Conservation (phyloP, 92 coral and sea anemone species). For the Virgularia gustaviana region DNA sequence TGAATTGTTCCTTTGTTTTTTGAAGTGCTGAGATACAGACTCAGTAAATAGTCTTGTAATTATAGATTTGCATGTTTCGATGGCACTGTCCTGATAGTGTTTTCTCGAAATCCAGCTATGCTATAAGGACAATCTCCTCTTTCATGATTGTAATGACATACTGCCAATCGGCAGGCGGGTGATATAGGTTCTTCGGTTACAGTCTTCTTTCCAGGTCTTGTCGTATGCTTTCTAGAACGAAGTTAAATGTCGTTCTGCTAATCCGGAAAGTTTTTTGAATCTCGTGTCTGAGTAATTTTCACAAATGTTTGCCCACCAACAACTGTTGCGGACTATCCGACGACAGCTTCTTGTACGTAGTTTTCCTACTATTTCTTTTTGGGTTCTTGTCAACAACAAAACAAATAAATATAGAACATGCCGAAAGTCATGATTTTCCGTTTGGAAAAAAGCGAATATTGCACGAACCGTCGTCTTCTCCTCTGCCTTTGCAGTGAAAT, state of each 20-base stretch:
- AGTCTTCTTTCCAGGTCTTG: slow-evolving; percentile 20
- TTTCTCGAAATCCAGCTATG: slow-evolving; percentile 36
- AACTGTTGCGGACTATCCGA: slow-evolving; percentile 30
- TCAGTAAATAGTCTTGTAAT: slow-evolving; percentile 23
- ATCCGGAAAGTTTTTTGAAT: slow-evolving; percentile 55
- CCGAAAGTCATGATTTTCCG: not conserved
- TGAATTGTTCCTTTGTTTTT: slow-evolving; percentile 25
- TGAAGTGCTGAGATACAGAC: slow-evolving; percentile 26
- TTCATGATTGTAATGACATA: slow-evolving; percentile 23
- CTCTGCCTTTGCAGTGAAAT: not conserved
- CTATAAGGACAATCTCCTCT: slow-evolving; percentile 39
- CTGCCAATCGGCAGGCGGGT: slow-evolving; percentile 31
- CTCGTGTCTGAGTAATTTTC: slow-evolving; percentile 32
- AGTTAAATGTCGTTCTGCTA: slow-evolving; percentile 38
- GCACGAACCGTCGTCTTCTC: slow-evolving; percentile 4
- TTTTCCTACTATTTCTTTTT: not conserved
- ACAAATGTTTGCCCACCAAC: slow-evolving; percentile 41
- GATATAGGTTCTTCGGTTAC: slow-evolving; percentile 35
- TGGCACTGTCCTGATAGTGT: slow-evolving; percentile 21
- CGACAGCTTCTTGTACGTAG: slow-evolving; percentile 3
- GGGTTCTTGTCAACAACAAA: slow-evolving; percentile 3
- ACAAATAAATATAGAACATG: not conserved
- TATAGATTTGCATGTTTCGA: slow-evolving; percentile 30
- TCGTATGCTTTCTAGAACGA: slow-evolving; percentile 7
- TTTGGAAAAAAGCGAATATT: not conserved